A percentile compares a stretch with the other conserved stretches of the same genome.
These are phyloP conservation scores for Etheostoma cragini DNA, from an alignment of 2,113 vertebrate species.

Conservation along the genomic window DNA sequence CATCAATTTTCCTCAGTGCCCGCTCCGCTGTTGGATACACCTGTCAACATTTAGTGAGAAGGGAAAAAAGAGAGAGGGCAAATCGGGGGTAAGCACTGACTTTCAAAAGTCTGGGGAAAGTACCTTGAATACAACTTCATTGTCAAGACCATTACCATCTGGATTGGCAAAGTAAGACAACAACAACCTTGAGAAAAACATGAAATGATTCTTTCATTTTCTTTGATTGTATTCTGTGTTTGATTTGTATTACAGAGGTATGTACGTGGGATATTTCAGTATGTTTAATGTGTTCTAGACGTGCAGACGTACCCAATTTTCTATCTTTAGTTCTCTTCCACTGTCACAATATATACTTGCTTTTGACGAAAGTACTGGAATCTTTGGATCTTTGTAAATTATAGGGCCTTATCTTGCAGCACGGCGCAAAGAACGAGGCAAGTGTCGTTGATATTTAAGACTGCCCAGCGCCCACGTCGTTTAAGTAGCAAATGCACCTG, in stretches of 20 bases:
- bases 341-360: no score
- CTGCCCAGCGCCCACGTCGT: no score
- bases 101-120: slow-evolving; percentile 35
- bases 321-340: not conserved
- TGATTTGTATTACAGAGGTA: not conserved
- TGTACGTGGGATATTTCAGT: not conserved
- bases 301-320: not conserved
- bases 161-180: not conserved
- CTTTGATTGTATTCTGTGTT: not conserved
- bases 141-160: slow-evolving; percentile 9
- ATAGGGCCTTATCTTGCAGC: no score
- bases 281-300: not conserved
- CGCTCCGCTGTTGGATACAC: slow-evolving; percentile 20
- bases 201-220: not conserved
- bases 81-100: slow-evolving; percentile 12
- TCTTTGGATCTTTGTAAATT: no score
- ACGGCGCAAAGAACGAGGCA: no score
- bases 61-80: slow-evolving; percentile 20
- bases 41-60: slow-evolving; percentile 57
- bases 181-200: slow-evolving; percentile 14
- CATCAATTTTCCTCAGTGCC: slow-evolving; percentile 30
- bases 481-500: no score
- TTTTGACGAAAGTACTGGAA: no score
- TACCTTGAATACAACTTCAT: slow-evolving; percentile 8
- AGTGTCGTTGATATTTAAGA: no score